Evolutionary conservation across 37 sponge, comb jelly and placozoan species (phyloP), one percentile per base, ranked within the genome.

Genomic region (Halisarca cf. caerulea): DNA sequence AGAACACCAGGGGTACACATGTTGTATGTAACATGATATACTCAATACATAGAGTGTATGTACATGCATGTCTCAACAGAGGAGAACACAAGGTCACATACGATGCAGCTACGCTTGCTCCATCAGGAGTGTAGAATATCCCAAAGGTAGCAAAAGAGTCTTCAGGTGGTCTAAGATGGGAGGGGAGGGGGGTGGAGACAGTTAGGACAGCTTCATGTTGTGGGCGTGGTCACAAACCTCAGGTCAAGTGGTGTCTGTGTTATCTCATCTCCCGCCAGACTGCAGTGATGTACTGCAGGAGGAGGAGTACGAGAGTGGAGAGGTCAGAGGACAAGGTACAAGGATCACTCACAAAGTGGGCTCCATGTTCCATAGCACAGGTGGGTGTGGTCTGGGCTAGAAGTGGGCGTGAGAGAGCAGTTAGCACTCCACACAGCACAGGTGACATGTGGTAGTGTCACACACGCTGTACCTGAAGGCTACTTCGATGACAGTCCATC

Each of bases 351-450:
- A 93, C 91, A 34, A 27, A 25, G 81, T 64, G 85, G 86, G 30
- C 87, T 89, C 96, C 96, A 95, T 15, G 91, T 95, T 58, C 89
- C 87, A 80, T 95, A 95, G 20, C 66, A 62, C 21, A 95, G 83
- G 73, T 83, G 85, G 77, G 71, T 40, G 33, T 91, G 82, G 87
- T 93, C 94, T 39, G 83, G 94, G 68, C 94, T 93, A 58, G 3
- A 78, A 57, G 51, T 8, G 30, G 71, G 25, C 39, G 20, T 35
- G 42, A 0, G 17, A 0, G 57, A 20, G 47, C 40, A 34, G 74
- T 9, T 72, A 15, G 9, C 51, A 47, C 9, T 28, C 23, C 20
- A 61, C 30, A 23, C 23, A 5, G 30, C 15, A 61, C 64, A 61
- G 28, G 30, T 7, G 28, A 20, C 64, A 68, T 17, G 35, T 68